Evolutionary conservation across 1,140 invertebrate species (phyloP), one percentile per base, ranked within the genome.

Genomic region (Capitella teleta): DNA sequence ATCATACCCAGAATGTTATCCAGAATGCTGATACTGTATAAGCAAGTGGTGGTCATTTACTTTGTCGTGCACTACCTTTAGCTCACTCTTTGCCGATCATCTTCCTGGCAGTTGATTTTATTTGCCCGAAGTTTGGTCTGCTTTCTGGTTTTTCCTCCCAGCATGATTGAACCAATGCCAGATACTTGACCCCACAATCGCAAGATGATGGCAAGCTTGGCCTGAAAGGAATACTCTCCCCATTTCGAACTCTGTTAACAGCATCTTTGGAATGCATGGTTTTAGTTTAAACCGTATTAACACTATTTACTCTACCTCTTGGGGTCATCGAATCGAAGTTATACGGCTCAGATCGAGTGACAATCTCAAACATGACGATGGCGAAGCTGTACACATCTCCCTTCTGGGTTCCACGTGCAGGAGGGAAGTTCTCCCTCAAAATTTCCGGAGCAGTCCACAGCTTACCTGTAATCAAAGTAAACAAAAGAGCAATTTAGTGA

Each of bases 1-100:
- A 91, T 70, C 85, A 88, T 88, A 78, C 87, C 84, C 63, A 90
- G 88, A 86, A 91, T 89, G 5, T 85, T 88, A 64, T 91, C 87
- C 19, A 90, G 85, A 60, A 91, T 87, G 68, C 89, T 90, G 0
- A 30, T 21, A 5, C 24, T 34, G 19, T 30, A 26, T 21, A 46
- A 46, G 16, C 10, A 44, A 44, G 16, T 24, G n/a, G 40, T 12
- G 19, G 19, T 12, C 12, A 19, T n/a, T 42, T 19, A n/a, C 19
- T 14, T 12, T 42, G 40, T 10, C 10, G 16, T 10, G 32, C 16
- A 16, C 10, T 16, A 34, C 10, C 32, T 16, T 34, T 34, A 34
- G 40, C 51, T 52, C 14, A 52, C 51, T 52, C 45, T 37, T 45
- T 45, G 25, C 44, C 44, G 24, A 36, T 34, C 10, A 48, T 26